Evolutionary conservation across 1,140 invertebrate genomes (phyloP).

Genomic region (Bombus confusus): DNA sequence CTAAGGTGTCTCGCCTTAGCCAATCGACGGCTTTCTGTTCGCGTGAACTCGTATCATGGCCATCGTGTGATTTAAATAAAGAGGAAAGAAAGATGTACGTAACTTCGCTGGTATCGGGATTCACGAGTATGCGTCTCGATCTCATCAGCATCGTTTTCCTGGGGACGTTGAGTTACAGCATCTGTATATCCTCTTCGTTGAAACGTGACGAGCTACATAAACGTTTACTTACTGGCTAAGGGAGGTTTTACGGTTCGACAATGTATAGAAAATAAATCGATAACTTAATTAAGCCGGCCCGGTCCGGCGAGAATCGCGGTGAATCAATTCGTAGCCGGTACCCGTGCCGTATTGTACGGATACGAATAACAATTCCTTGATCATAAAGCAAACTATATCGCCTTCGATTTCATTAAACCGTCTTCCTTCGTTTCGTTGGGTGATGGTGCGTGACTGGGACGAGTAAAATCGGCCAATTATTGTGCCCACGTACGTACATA

Average conservation of each 20-base stretch:
- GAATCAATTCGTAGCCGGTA: constrained; percentile 74
- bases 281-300: constrained; percentile 78
- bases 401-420: constrained; percentile 80
- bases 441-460: constrained; percentile 75
- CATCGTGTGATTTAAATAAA: constrained; percentile 36
- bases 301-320: constrained; percentile 66
- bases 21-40: constrained; percentile 8
- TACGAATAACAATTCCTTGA: constrained; percentile 73
- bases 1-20: background rate
- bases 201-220: constrained; percentile 68
- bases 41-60: constrained; percentile 1
- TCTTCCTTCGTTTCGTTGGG: constrained; percentile 58
- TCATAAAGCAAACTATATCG: constrained; percentile 74
- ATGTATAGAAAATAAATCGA: constrained; percentile 78
- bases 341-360: constrained; percentile 59
- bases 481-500: constrained; percentile 31
- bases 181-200: background rate
- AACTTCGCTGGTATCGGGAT: constrained; percentile 29
- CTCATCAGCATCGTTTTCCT: constrained; percentile 51
- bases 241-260: constrained; percentile 64
- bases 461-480: constrained; percentile 75
- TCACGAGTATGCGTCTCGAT: constrained; percentile 30
- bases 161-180: constrained; percentile 38
- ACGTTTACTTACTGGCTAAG: constrained; percentile 60
- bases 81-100: background rate